Evolutionary conservation across 2,888 invertebrate genomes (phyloP).

Genomic region (Brachycybe producta): DNA sequence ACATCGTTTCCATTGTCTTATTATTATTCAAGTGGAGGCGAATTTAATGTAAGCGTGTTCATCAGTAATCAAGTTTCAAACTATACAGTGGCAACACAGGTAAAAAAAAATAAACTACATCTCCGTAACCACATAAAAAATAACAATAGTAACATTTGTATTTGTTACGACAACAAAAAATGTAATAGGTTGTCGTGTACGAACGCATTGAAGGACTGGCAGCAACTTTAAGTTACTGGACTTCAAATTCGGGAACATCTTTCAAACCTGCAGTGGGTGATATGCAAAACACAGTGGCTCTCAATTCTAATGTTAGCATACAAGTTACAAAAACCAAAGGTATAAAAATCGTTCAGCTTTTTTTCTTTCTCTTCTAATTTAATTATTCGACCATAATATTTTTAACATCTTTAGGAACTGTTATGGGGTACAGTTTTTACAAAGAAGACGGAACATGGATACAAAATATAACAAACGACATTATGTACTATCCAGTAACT

Average conservation of each 20-base stretch:
- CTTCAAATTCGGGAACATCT: background rate
- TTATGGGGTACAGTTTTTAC: conserved; percentile 3
- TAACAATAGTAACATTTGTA: too few relatives aligned
- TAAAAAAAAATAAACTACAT: background rate
- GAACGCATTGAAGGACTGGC: conserved; percentile 10
- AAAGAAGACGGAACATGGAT: background rate
- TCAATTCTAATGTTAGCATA: conserved; percentile 3
- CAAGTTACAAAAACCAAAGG: conserved; percentile 6
- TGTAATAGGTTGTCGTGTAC: background rate
- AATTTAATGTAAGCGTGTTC: conserved; percentile 6
- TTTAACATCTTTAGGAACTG: background rate
- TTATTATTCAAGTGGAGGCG: conserved; percentile 2
- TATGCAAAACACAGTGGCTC: background rate
- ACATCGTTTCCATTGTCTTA: background rate
- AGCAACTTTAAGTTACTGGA: background rate
- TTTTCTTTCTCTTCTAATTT: background rate
- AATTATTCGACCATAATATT: background rate
- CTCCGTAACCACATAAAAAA: background rate
- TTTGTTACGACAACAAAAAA: too few relatives aligned
- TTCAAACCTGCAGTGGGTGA: background rate
- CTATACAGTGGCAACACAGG: background rate
- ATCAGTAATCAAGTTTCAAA: conserved; percentile 13
- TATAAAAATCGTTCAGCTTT: background rate
- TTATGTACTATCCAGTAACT: background rate
- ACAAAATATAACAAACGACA: background rate